Evolutionary conservation across 2,888 invertebrate species (phyloP), one percentile per base, ranked within the genome.

Genomic region (Serripes groenlandicus): DNA sequence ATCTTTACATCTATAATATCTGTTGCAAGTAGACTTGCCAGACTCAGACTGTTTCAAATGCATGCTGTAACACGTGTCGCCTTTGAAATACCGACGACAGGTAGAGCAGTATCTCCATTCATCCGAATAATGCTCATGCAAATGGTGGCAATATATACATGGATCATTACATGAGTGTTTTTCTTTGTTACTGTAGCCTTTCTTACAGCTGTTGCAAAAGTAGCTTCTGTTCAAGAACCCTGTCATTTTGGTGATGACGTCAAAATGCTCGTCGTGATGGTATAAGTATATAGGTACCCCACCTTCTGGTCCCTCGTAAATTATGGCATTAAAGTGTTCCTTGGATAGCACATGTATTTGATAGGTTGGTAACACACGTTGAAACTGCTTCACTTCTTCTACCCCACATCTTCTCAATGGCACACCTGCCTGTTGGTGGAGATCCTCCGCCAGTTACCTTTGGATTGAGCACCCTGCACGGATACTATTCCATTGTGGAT

Each of bases 121-220:
- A 26, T 80, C 75, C n/a, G 42, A 26, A 3, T 0, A 66, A 15
- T 73, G 23, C 1, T 52, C 42, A 56, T 86, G 86, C 23, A 83
- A 28, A 1, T 78, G 26, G 9, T 58, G 37, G 74, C 83, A 86
- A 56, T 32, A 69, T 37, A 66, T 62, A 72, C 80, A 86, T 18
- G 77, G 68, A n/a, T 83, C 70, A 58, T 83, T 87, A 60, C 84
- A 84, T 4, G n/a, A 28, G 37, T 87, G 84, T 7, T 68, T 58
- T 60, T 87, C 87, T 42, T 74, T 84, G 23, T 82, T 71, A 21
- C 80, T 56, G 68, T 80, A 84, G 5, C 87, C 82, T 73, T 74
- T 86, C 26, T 86, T 79, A 58, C 86, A 86, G 62, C 79, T 15
- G 9, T 18, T 4, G 35, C 85, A 85, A 30, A 77, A 82, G 35